Conservation (phyloP, 2,797 vertebrate species). For the Cottoperca gobio region DNA sequence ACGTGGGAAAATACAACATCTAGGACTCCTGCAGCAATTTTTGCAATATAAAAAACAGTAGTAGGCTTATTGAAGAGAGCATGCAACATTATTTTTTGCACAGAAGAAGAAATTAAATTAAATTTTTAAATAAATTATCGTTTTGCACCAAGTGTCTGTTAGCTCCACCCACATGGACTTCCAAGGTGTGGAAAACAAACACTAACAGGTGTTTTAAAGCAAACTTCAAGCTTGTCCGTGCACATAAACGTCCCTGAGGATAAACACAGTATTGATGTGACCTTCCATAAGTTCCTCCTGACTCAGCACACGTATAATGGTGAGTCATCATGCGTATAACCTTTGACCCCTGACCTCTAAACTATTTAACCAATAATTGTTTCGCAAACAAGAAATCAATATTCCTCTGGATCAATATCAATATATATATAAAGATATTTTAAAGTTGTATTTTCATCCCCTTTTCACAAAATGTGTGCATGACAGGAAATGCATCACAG, state of each 20-base stretch:
- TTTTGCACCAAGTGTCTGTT: not conserved
- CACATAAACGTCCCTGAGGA: too few relatives aligned
- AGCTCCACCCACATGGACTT: not conserved
- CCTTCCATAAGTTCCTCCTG: too few relatives aligned
- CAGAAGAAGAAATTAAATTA: too few relatives aligned
- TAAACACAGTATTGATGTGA: too few relatives aligned
- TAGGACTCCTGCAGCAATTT: too few relatives aligned
- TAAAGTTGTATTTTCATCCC: not conserved
- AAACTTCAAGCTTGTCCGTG: not conserved
- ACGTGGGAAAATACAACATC: not conserved
- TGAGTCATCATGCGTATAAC: not conserved
- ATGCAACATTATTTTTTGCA: too few relatives aligned
- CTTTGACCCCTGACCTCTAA: conserved; percentile 13
- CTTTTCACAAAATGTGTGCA: not conserved
- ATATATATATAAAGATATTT: too few relatives aligned
- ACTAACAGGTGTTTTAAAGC: not conserved
- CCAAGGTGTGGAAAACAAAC: not conserved
- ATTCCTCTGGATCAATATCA: not conserved
- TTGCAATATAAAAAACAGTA: too few relatives aligned
- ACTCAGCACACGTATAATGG: conserved; percentile 1
- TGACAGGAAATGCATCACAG: not conserved
- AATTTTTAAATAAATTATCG: not conserved
- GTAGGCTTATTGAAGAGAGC: too few relatives aligned
- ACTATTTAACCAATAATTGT: not conserved
- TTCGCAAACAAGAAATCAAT: not conserved